Evolutionary conservation across 2,888 invertebrate genomes (phyloP).

Genomic region (Aleiodes testaceus): DNA sequence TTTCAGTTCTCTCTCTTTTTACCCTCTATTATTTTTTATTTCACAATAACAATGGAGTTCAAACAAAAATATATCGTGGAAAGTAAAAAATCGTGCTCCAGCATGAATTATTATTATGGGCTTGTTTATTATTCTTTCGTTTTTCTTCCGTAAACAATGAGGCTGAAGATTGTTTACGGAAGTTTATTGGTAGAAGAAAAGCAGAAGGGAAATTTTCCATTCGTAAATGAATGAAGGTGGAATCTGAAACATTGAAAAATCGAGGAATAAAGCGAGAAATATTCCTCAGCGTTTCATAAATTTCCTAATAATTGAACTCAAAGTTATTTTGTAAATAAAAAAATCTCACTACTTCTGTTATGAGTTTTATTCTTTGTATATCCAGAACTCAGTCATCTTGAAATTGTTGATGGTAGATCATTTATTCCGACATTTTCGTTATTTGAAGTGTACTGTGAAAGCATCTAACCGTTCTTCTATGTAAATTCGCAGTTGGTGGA

Average conservation of each 20-base stretch:
- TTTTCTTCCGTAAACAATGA: neutral
- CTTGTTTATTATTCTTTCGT: too few species aligned
- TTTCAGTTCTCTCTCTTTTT: neutral
- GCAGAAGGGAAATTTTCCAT: too few species aligned
- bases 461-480: constrained; percentile 15
- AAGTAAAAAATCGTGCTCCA: constrained; percentile 12
- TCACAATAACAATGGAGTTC: neutral
- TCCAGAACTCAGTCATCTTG: constrained; percentile 14
- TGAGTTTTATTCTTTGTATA: neutral
- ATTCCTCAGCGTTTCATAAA: too few species aligned
- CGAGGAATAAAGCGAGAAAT: too few species aligned
- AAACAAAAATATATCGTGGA: neutral
- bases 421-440: constrained; percentile 27
- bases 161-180: neutral
- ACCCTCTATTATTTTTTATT: neutral
- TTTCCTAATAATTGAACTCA: too few species aligned
- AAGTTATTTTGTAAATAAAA: too few species aligned
- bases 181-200: neutral
- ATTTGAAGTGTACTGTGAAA: constrained; percentile 13
- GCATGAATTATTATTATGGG: constrained; percentile 18
- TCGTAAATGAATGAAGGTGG: too few species aligned
- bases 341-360: neutral
- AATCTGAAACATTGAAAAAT: too few species aligned
- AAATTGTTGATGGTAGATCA: constrained; percentile 7
- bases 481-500: constrained; percentile 29